Evolutionary conservation across 2,888 invertebrate genomes (phyloP).

Genomic region (Pogonocherus hispidulus): DNA sequence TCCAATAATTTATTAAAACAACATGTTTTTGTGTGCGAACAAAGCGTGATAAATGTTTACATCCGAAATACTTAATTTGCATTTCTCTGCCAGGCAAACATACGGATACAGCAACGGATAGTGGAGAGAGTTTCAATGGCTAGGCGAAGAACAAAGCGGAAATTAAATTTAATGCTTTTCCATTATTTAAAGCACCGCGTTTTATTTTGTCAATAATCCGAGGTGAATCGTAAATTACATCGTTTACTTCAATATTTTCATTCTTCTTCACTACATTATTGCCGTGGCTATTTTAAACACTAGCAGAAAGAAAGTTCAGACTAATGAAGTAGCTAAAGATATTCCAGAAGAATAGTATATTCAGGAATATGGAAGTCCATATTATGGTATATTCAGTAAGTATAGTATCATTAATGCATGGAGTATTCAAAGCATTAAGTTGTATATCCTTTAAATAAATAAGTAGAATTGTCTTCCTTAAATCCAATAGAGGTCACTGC

Average conservation of each 20-base stretch:
- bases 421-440: too few species aligned
- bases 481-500: too few species aligned
- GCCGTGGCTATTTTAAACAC: too few species aligned
- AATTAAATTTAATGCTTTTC: constrained; percentile 6
- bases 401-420: too few species aligned
- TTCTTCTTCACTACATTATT: background rate
- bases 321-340: too few species aligned
- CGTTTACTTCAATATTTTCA: background rate
- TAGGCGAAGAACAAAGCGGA: constrained; percentile 1
- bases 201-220: constrained; percentile 3
- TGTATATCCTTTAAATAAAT: too few species aligned
- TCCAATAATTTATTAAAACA: constrained; percentile 5
- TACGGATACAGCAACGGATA: background rate
- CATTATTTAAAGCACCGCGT: background rate
- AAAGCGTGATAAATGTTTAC: constrained; percentile 4
- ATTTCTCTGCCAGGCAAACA: constrained; percentile 1
- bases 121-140: background rate
- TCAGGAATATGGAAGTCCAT: too few species aligned
- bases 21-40: background rate
- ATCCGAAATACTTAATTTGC: constrained; percentile 1
- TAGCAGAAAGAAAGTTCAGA: too few species aligned
- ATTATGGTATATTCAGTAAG: too few species aligned
- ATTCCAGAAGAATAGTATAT: too few species aligned
- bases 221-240: background rate
- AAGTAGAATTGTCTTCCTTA: too few species aligned